Evolutionary conservation across 2,797 vertebrate genomes (phyloP).

Genomic region (Takifugu rubripes): DNA sequence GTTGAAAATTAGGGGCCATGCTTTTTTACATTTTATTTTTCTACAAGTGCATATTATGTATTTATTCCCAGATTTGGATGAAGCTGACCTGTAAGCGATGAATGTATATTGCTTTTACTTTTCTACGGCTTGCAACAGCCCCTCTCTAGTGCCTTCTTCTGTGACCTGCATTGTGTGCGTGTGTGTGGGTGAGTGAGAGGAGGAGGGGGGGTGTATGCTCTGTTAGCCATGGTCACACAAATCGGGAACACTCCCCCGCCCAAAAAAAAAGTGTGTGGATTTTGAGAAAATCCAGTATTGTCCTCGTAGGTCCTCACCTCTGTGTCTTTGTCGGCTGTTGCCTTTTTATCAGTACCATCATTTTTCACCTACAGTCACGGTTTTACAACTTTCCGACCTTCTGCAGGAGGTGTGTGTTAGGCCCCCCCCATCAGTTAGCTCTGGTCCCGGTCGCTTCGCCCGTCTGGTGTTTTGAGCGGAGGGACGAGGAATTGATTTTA

Average conservation of each 20-base stretch:
- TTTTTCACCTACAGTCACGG: conserved; percentile 16
- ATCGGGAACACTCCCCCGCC: conserved; percentile 29
- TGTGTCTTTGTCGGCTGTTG: conserved; percentile 45
- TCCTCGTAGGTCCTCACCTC: conserved; percentile 63
- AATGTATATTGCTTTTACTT: conserved; percentile 76
- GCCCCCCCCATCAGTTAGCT: conserved; percentile 45
- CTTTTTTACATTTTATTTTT: conserved; percentile 80
- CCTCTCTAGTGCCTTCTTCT: conserved; percentile 81
- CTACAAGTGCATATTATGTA: conserved; percentile 76
- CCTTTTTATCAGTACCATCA: conserved; percentile 23
- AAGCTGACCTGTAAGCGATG: conserved; percentile 70
- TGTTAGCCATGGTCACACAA: conserved; percentile 59
- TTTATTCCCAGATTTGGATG: conserved; percentile 69
- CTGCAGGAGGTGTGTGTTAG: conserved; percentile 31
- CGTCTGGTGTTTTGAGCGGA: conserved; percentile 3
- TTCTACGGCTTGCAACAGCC: conserved; percentile 74
- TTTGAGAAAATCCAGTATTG: conserved; percentile 58
- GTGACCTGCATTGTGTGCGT: conserved; percentile 52
- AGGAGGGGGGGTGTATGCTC: conserved; percentile 37
- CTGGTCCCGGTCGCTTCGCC: conserved; percentile 31
- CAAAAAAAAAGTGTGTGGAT: conserved; percentile 50
- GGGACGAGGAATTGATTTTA: too few species aligned
- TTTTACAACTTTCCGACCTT: conserved; percentile 6
- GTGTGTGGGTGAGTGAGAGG: too few species aligned
- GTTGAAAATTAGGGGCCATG: conserved; percentile 53